Base-by-base conservation (phyloP, 2,797 vertebrate species). In the Lacerta agilis region DNA sequence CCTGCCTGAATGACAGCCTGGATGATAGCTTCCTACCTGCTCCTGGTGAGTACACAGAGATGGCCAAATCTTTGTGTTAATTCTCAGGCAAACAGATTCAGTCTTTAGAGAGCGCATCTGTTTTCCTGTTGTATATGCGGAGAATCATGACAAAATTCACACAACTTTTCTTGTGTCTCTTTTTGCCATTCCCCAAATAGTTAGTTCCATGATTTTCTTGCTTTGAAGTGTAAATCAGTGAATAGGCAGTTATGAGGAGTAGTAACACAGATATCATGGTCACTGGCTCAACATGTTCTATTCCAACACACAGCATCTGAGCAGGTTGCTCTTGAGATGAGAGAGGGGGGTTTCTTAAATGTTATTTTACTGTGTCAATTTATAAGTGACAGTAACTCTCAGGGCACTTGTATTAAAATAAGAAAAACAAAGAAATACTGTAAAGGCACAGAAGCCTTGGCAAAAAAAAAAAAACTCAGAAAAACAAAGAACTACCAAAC, bases 21-120 rank as follows among this genome's bases (percentile, higher is more conserved):
- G 98, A 99, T 0, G 96, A 98, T 0, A 89, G 96, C 18, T 95
- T 97, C 92, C 97, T 98, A 91, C 98, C 98, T 3, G 96, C 86
- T 8, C 98, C 98, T 5, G 98, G 98, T 99, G 93, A 97, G 97
- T 73, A 67, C 27, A 75, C 10, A 58, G 20, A 79, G 15, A 25
- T 10, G 45, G 1, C 38, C 66, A 58, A 20, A 43, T 5, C 6
- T 82, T 67, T 67, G 9, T 8, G 0, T 36, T 78, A 5, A 36
- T 25, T 82, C 29, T 87, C 25, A 92, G 78, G 77, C 11, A 17
- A 87, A 79, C 1, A 13, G 0, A 45, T 76, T 67, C 8, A 11
- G 45, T 64, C 49, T 15, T 55, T 23, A 76, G 9, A 45, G 45
- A 29, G 45, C 25, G 9, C 61, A 78, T 3, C 29, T 8, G 41